Conservation (phyloP, 2,113 vertebrate genomes). For the Pseudorasbora parva region DNA sequence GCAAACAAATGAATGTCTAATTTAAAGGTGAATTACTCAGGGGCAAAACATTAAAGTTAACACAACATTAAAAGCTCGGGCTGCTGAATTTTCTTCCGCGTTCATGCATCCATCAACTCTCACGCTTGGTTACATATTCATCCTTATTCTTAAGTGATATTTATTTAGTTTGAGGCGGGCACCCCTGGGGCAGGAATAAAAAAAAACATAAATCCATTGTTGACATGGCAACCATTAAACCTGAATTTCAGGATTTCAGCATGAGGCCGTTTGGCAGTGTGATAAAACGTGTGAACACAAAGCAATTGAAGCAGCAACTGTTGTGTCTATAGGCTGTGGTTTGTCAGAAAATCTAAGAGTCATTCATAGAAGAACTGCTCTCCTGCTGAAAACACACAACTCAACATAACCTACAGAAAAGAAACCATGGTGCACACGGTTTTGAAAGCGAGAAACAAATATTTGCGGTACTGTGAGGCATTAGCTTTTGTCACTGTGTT, state of each 20-base stretch:
- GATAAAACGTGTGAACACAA: conserved; percentile 59
- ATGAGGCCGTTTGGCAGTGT: conserved; percentile 53
- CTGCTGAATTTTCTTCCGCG: conserved; percentile 39
- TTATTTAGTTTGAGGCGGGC: conserved; percentile 59
- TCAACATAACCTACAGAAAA: conserved; percentile 43
- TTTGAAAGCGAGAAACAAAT: conserved; percentile 21
- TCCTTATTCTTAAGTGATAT: conserved; percentile 59
- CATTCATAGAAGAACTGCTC: conserved; percentile 39
- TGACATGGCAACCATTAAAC: conserved; percentile 73
- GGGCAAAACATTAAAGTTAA: conserved; percentile 30
- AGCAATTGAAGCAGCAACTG: conserved; percentile 63
- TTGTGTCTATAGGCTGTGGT: conserved; percentile 61
- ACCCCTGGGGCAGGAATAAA: conserved; percentile 53
- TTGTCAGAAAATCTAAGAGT: conserved; percentile 50
- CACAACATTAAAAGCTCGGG: conserved; percentile 45
- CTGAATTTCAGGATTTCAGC: conserved; percentile 65
- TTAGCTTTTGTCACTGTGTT: conserved; percentile 32
- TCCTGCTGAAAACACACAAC: conserved; percentile 45
- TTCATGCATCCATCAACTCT: conserved; percentile 51
- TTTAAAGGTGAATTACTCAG: conserved; percentile 35
- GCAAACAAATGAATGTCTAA: conserved; percentile 14
- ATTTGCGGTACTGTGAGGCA: conserved; percentile 7
- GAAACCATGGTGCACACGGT: conserved; percentile 19
- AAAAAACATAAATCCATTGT: conserved; percentile 69
- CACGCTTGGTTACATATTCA: conserved; percentile 57